Evolutionary conservation across 2,797 vertebrate species (phyloP).

Genomic region (Pangasius krempfi): DNA sequence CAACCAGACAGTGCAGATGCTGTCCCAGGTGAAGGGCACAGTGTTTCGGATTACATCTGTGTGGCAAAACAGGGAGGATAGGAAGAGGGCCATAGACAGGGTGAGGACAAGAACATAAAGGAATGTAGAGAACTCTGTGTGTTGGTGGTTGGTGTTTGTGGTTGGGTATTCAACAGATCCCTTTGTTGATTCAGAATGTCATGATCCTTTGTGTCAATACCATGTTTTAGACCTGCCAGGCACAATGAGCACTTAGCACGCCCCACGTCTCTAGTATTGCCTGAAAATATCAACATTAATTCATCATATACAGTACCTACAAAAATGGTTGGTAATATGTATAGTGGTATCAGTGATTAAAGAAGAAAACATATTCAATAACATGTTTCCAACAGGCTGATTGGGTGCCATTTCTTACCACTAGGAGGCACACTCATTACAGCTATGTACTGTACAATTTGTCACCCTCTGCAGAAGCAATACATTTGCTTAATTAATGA

Average conservation of each 20-base stretch:
- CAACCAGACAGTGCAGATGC: background rate
- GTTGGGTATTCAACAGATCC: background rate
- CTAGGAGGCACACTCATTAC: slow-evolving; percentile 33
- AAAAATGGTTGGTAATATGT: background rate
- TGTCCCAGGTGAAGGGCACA: slow-evolving; percentile 18
- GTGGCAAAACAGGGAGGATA: slow-evolving; percentile 44
- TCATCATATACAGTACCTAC: background rate
- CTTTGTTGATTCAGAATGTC: slow-evolving; percentile 19
- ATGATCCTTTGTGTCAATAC: slow-evolving; percentile 17
- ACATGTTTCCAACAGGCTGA: background rate
- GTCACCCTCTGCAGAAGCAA: background rate
- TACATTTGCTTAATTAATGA: slow-evolving; percentile 10
- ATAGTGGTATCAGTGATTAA: background rate
- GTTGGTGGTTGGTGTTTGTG: slow-evolving; percentile 14
- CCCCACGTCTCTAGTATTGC: too few species aligned
- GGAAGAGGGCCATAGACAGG: slow-evolving; percentile 10
- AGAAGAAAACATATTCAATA: background rate
- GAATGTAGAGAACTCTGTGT: background rate
- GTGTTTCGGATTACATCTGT: slow-evolving; percentile 47
- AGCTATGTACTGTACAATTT: background rate
- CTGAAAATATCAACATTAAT: background rate
- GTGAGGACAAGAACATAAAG: slow-evolving; percentile 30
- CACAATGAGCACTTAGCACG: background rate
- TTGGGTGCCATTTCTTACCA: slow-evolving; percentile 11
- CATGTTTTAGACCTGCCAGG: background rate